These are phyloP conservation scores for Ailurus styani DNA, from an alignment of 2,113 vertebrate genomes.

Conservation along the genomic window DNA sequence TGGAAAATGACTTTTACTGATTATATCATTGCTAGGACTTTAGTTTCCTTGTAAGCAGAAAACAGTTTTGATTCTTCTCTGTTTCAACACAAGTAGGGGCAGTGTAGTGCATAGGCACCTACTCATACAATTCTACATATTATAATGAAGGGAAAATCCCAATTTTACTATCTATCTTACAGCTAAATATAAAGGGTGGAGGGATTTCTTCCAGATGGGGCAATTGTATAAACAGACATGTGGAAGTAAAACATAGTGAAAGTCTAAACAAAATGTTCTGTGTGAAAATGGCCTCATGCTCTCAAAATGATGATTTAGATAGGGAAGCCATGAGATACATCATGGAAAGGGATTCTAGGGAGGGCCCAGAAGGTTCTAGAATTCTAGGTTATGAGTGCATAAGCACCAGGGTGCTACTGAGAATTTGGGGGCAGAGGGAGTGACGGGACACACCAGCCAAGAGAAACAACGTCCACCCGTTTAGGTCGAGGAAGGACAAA, in stretches of 20 bases:
- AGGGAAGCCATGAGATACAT: neutral
- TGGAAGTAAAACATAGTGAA: neutral
- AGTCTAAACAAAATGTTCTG: neutral
- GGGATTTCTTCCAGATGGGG: neutral
- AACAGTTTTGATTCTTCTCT: neutral
- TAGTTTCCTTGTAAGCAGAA: neutral
- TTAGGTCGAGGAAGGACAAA: slow-evolving; percentile 8
- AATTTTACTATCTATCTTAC: neutral
- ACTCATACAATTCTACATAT: neutral
- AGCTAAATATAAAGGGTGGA: neutral
- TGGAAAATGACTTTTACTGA: neutral
- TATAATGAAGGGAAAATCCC: neutral
- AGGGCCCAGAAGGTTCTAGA: neutral
- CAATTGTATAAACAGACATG: neutral
- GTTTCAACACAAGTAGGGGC: neutral
- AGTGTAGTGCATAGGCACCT: accelerated
- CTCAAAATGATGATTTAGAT: neutral
- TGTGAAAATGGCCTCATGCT: neutral
- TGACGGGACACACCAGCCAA: neutral
- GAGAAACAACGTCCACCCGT: neutral
- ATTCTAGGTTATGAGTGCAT: neutral
- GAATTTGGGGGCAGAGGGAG: neutral
- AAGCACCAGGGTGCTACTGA: accelerated
- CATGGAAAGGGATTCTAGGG: neutral
- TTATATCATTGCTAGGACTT: neutral